A percentile compares a stretch with the other conserved stretches of the same genome.
Conservation (phyloP, 2,113 vertebrate genomes). For the Crocuta crocuta region DNA sequence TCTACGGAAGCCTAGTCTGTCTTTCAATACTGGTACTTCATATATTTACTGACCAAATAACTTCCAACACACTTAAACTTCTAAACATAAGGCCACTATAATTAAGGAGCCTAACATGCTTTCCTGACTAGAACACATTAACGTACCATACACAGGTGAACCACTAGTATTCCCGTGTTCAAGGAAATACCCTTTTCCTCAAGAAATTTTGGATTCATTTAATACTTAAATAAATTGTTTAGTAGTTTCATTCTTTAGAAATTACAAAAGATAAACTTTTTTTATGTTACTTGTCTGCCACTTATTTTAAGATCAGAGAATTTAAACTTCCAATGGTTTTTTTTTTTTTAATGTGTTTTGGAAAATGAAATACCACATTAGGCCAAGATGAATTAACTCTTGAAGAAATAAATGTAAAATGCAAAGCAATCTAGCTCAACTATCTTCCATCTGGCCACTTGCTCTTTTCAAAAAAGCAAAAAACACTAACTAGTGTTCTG, state of each 20-base stretch:
- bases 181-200: neutral
- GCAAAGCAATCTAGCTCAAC: neutral
- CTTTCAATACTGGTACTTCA: neutral
- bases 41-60: neutral
- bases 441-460: conserved; percentile 24
- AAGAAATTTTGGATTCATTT: neutral
- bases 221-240: neutral
- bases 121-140: neutral
- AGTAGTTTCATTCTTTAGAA: neutral
- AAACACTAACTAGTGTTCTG: neutral
- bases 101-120: neutral
- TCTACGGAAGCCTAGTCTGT: neutral
- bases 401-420: conserved; percentile 30
- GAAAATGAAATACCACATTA: neutral
- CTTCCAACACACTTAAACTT: neutral
- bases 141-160: neutral
- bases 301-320: conserved; percentile 47
- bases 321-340: neutral
- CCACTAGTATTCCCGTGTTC: neutral
- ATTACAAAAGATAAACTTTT: neutral
- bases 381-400: neutral
- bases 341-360: conserved; percentile 3
- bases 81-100: neutral
- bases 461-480: neutral
- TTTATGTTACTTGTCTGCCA: neutral